Conservation (phyloP, 37 sponge, comb jelly and placozoan species). For the Ephydatia muelleri region DNA sequence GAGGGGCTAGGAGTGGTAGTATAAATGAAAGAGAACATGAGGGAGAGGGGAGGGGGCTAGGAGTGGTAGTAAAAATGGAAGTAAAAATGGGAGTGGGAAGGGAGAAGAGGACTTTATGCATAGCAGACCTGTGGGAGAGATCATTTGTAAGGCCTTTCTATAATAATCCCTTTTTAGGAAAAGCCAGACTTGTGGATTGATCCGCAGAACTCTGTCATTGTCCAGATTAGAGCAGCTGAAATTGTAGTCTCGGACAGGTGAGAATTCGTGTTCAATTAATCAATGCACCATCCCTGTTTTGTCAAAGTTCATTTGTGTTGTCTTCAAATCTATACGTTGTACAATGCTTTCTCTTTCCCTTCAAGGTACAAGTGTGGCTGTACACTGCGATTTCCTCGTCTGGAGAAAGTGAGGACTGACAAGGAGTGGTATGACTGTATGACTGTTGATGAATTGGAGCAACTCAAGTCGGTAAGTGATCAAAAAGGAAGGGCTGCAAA, state of each 20-base stretch:
- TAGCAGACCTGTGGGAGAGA: too few species aligned
- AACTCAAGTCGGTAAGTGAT: constrained; percentile 59
- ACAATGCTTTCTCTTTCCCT: too few species aligned
- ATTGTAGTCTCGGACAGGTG: constrained; percentile 83
- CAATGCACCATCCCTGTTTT: too few species aligned
- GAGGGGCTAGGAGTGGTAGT: too few species aligned
- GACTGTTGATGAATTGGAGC: constrained; percentile 85
- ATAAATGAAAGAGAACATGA: too few species aligned
- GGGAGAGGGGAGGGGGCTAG: too few species aligned
- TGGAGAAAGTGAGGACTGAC: constrained; percentile 92
- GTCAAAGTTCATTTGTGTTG: too few species aligned
- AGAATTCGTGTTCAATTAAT: constrained; percentile 5
- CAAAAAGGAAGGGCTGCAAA: background rate
- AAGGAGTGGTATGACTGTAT: constrained; percentile 94
- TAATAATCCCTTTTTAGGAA: constrained; percentile 33
- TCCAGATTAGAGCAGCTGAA: constrained; percentile 96
- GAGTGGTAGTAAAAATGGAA: too few species aligned
- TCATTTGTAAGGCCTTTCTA: background rate
- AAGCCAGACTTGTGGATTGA: constrained; percentile 90
- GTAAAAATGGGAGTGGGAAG: too few species aligned
- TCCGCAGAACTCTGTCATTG: constrained; percentile 81
- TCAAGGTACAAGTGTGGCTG: constrained; percentile 79
- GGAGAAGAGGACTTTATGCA: too few species aligned
- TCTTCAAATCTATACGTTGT: too few species aligned
- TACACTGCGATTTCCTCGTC: constrained; percentile 92